Percentiles rank a stretch among this genome's conserved stretches.
phyloP scores from a whole-genome alignment of 92 coral and sea anemone species.

The Porites evermanni region DNA sequence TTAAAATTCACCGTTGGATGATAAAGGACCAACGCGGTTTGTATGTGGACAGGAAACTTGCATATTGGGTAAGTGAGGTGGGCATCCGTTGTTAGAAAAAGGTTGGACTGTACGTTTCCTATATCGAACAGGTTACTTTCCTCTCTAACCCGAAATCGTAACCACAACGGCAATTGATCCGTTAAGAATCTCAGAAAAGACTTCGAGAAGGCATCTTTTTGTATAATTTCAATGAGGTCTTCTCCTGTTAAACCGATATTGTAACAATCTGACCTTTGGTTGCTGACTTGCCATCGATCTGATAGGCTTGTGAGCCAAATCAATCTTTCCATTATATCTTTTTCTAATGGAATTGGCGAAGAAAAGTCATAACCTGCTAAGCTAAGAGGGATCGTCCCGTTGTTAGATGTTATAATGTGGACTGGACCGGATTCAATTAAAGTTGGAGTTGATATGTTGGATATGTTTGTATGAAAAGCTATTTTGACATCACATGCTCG shows the following conservation, averaged over 20 bases:
- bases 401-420: slow-evolving; percentile 36
- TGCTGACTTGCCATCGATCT: neutral
- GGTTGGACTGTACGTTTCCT: slow-evolving; percentile 2
- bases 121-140: neutral
- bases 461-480: slow-evolving; percentile 11
- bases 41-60: neutral
- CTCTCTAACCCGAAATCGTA: neutral
- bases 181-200: slow-evolving; percentile 31
- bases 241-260: neutral
- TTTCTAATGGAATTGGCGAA: neutral
- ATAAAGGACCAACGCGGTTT: neutral
- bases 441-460: slow-evolving; percentile 19
- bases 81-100: neutral
- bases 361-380: slow-evolving; percentile 39
- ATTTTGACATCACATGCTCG: neutral
- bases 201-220: slow-evolving; percentile 54
- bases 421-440: slow-evolving; percentile 44
- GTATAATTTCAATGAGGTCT: slow-evolving; percentile 49
- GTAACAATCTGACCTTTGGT: neutral
- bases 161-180: slow-evolving; percentile 48
- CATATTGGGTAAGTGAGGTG: neutral
- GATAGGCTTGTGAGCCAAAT: neutral
- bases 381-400: slow-evolving; percentile 50
- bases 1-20: slow-evolving; percentile 16
- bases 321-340: slow-evolving; percentile 23